Evolutionary conservation across 2,888 invertebrate species (phyloP), one percentile per base, ranked within the genome.

Genomic region (Harpalus rufipes): DNA sequence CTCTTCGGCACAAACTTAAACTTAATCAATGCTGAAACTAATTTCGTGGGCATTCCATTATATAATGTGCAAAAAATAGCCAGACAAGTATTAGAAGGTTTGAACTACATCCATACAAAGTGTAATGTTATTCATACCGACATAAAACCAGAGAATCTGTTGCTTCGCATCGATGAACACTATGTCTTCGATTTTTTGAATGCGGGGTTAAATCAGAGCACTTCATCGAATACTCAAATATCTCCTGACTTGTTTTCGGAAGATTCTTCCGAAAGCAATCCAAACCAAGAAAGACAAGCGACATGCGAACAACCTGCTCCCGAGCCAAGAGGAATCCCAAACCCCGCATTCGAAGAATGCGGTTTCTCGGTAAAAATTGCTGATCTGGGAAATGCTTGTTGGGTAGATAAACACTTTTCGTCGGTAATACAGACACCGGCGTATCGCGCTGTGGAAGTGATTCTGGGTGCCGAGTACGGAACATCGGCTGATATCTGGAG

Each of bases 401-500:
- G 99, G 99, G 96, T 97, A 80, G 94, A 96, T 89, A 96, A 97
- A 88, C 99, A 99, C 91, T 99, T 99, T 90, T 99, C 99, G 32
- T 98, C 99, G 91, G 99, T 99, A 90, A 99, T 99, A 88, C 99
- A 99, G 92, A 99, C 99, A 1, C 94, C 99, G 86, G 99, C 99
- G 91, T 99, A 99, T 91, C 94, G 99, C 85, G 97, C 98, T 84
- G 92, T 99, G 86, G 99, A 99, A 92, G 99, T 99, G 7, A 93
- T 99, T 86, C 92, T 99, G 83, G 98, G 99, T 88, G 32, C 6
- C 1, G 6, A 32, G 5, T 32, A 32, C 32, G 32, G 32, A 32
- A 1, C 32, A 32, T 32, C 32, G 32, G 32, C 32, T 32, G 32
- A 32, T 32, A 32, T 32, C 6, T 32, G 32, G 32, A 32, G 32